Evolutionary conservation across 2,888 invertebrate species (phyloP).

Genomic region (Anaspis maculata): DNA sequence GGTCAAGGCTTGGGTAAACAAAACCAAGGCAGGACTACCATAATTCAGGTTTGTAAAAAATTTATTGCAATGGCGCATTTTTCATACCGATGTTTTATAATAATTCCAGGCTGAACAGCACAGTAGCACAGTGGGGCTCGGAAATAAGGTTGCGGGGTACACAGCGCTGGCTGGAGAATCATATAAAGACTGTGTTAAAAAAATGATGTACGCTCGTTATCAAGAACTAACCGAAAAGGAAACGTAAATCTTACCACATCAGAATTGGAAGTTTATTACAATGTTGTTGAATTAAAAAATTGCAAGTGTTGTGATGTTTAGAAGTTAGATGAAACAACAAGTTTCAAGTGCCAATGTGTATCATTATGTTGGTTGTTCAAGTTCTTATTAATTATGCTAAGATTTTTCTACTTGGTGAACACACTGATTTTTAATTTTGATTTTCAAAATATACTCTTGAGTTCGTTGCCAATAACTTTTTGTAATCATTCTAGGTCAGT

Average conservation of each 20-base stretch:
- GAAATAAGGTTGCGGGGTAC: slow-evolving; percentile 70
- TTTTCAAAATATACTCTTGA: too few relatives aligned
- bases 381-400: too few relatives aligned
- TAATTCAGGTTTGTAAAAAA: slow-evolving; percentile 73
- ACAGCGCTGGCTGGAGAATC: slow-evolving; percentile 75
- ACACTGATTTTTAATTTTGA: too few relatives aligned
- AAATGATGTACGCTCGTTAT: slow-evolving; percentile 81
- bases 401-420: too few relatives aligned
- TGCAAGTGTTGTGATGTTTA: too few relatives aligned
- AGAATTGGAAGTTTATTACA: too few relatives aligned
- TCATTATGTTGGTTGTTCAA: too few relatives aligned
- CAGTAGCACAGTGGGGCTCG: slow-evolving; percentile 68
- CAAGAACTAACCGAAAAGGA: slow-evolving; percentile 67
- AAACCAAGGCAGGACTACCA: slow-evolving; percentile 88
- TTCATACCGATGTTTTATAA: slow-evolving; percentile 1
- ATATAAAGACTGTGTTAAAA: slow-evolving; percentile 83
- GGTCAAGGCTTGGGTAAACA: slow-evolving; percentile 91
- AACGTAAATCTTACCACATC: slow-evolving; percentile 12
- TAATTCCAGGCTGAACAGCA: slow-evolving; percentile 48
- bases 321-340: too few relatives aligned
- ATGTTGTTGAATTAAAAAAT: too few relatives aligned
- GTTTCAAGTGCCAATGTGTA: too few relatives aligned
- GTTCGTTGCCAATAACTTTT: too few relatives aligned
- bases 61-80: background rate
- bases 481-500: too few relatives aligned